These are phyloP conservation scores for Barypeithes pellucidus DNA, from an alignment of 2,888 invertebrate species.

Conservation along the genomic window DNA sequence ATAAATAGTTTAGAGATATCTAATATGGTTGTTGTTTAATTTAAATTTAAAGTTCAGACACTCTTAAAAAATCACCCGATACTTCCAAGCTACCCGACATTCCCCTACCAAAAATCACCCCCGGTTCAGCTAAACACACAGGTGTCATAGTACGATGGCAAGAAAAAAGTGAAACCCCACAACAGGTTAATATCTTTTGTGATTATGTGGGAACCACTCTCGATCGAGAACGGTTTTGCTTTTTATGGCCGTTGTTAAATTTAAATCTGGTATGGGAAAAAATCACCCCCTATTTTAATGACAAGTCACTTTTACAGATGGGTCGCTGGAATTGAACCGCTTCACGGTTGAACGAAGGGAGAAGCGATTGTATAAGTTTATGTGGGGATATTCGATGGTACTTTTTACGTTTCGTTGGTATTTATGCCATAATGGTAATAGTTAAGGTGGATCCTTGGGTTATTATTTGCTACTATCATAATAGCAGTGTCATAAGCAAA, in stretches of 20 bases:
- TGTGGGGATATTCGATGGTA: constrained; percentile 18
- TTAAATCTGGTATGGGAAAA: constrained; percentile 57
- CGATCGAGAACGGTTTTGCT: constrained; percentile 59
- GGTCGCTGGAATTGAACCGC: constrained; percentile 39
- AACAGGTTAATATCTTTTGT: constrained; percentile 67
- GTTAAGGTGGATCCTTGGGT: no score
- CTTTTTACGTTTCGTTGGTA: not conserved
- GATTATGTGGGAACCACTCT: constrained; percentile 64
- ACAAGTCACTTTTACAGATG: constrained; percentile 43
- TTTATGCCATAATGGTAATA: no score
- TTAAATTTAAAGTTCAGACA: no score
- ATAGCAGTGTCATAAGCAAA: no score
- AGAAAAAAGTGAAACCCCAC: constrained; percentile 59
- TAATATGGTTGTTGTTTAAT: no score
- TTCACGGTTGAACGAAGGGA: constrained; percentile 38
- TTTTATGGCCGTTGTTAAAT: constrained; percentile 57
- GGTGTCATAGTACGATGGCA: constrained; percentile 60
- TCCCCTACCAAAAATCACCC: constrained; percentile 28
- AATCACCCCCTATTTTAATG: constrained; percentile 57
- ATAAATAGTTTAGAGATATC: no score
- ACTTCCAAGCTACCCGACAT: not conserved
- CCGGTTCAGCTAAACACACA: constrained; percentile 56
- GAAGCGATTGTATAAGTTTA: constrained; percentile 41
- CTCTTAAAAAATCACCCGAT: no score
- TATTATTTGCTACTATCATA: no score